Evolutionary conservation across 1,140 invertebrate genomes (phyloP), one percentile per base, ranked within the genome.

Genomic region (Brachionus asplanchnoidis): DNA sequence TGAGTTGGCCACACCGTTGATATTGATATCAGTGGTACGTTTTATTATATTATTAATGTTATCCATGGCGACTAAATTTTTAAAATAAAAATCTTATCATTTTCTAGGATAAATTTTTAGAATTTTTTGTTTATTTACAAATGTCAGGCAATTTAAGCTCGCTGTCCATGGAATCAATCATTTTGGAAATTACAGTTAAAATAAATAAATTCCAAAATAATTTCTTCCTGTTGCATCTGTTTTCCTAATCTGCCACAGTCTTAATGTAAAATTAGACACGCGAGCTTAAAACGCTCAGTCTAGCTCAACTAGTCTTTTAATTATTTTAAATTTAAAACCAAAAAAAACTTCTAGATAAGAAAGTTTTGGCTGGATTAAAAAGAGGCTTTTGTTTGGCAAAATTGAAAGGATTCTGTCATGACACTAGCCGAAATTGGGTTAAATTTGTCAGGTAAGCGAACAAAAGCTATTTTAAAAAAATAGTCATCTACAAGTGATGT

Each of bases 41-140:
- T 50, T 77, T 44, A 77, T 77, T 77, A 77, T 50, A 28, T 26
- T 77, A 50, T 77, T 77, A 14, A 77, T 77, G 26, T 77, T 77
- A 77, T 77, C 73, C 73, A 77, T 77, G 9, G 28, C 20, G 68
- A 68, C 66, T 68, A 40, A 68, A 68, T 14, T 68, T 68, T 60
- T 60, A 60, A 60, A 60, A 60, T 60, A 60, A 60, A 60, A 60
- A 20, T 20, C 53, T 60, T 26, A 60, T 60, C 53, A 60, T 60
- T 60, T 9, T 60, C 53, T 60, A 60, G 9, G 17, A 20, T 26
- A 20, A 60, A 60, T 20, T 60, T 60, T 60, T 6, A 36, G 4
- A 17, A 53, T 14, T 56, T 56, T 20, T 20, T 23, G 17, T 60
- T 60, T 60, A 20, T 60, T 60, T 60, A 60, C 53, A 60, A 20